A percentile compares a stretch with the other conserved stretches of the same genome.
phyloP scores from a whole-genome alignment of 2,797 vertebrate genomes.

The Sciaenops ocellatus region DNA sequence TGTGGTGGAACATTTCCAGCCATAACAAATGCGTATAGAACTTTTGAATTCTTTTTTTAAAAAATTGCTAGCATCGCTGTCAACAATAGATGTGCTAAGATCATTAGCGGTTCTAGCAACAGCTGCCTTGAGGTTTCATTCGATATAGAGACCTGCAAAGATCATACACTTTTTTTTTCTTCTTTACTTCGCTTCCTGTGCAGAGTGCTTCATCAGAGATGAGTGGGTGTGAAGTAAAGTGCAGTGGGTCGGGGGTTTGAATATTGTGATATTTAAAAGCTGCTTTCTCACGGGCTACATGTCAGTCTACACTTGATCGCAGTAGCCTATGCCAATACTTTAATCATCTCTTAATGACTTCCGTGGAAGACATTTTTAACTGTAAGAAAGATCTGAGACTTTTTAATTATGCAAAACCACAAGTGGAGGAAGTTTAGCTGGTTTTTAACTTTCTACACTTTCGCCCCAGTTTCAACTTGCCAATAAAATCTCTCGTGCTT shows the following conservation, averaged over 20 bases:
- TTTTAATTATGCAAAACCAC: slow-evolving; percentile 39
- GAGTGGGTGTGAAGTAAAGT: slow-evolving; percentile 29
- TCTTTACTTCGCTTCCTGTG: slow-evolving; percentile 30
- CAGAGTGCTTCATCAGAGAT: slow-evolving; percentile 19
- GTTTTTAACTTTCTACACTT: slow-evolving; percentile 14
- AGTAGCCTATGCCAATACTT: slow-evolving; percentile 17
- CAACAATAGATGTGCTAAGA: background rate
- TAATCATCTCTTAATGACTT: slow-evolving; percentile 44
- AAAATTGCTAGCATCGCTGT: background rate
- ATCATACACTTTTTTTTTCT: background rate
- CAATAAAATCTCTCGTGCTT: slow-evolving; percentile 42
- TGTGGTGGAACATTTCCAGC: background rate
- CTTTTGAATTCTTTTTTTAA: background rate
- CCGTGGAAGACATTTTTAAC: slow-evolving; percentile 24
- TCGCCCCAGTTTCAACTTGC: slow-evolving; percentile 26
- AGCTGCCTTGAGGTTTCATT: background rate
- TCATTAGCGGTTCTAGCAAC: background rate
- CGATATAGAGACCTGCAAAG: background rate
- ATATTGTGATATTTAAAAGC: slow-evolving; percentile 9
- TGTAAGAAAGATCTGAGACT: slow-evolving; percentile 23
- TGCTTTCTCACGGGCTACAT: slow-evolving; percentile 20
- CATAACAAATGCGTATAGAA: background rate
- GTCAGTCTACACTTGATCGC: slow-evolving; percentile 21
- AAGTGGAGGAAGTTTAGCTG: slow-evolving; percentile 11
- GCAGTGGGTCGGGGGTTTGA: background rate